phyloP scores from a whole-genome alignment of 2,797 vertebrate genomes.

The Lepidocolaptes lacrymiger region DNA sequence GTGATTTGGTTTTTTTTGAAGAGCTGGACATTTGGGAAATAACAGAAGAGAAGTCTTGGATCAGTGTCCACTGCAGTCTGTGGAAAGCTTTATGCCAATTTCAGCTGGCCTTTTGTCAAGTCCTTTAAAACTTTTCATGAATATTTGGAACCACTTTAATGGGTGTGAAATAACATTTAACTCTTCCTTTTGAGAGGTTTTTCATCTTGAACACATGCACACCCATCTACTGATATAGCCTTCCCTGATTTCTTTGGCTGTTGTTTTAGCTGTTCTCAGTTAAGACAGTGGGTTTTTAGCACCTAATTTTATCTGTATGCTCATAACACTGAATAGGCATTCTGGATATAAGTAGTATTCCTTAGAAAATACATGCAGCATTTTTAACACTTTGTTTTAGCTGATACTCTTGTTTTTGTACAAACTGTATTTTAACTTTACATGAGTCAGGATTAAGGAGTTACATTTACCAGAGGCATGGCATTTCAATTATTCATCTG shows the following conservation, averaged over 20 bases:
- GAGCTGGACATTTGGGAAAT: slow-evolving; percentile 31
- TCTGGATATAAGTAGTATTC: not conserved
- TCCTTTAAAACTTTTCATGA: slow-evolving; percentile 27
- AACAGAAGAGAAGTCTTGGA: slow-evolving; percentile 48
- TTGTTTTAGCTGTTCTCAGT: not conserved
- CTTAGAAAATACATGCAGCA: not conserved
- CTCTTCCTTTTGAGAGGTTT: slow-evolving; percentile 21
- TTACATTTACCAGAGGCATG: not conserved
- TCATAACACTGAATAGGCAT: not conserved
- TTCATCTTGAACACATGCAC: not conserved
- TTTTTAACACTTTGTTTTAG: not conserved
- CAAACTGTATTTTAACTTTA: not conserved
- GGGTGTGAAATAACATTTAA: slow-evolving; percentile 42
- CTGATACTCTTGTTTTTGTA: not conserved
- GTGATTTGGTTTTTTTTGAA: not conserved
- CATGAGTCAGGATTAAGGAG: not conserved
- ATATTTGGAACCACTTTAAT: slow-evolving; percentile 32
- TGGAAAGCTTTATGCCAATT: slow-evolving; percentile 30
- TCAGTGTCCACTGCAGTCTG: slow-evolving; percentile 12
- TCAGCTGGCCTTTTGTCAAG: slow-evolving; percentile 35
- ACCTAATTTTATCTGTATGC: not conserved
- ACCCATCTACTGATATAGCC: not conserved
- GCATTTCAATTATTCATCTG: not conserved
- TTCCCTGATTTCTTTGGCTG: not conserved
- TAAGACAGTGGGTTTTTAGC: not conserved